Base-by-base conservation (phyloP, 2,888 invertebrate genomes). In the Drosophila anceps region DNA sequence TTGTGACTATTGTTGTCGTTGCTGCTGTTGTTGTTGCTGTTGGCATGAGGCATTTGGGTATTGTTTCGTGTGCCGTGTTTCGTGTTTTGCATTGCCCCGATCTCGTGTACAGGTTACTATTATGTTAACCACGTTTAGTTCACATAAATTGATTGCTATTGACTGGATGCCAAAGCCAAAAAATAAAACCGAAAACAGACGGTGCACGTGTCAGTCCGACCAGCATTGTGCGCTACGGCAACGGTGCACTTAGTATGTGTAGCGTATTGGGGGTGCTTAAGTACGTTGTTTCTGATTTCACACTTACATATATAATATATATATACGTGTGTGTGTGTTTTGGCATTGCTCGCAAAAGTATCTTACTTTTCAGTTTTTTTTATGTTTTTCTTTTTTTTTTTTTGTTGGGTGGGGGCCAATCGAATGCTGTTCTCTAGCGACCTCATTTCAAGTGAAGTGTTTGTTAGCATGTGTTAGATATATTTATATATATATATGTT, bases 101-200 rank as follows among this genome's bases (percentile, higher is more conserved):
- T 39, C 58, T 69, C 53, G 70, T 78, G 63, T 65, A 73, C 77
- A 62, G 61, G 65, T 80, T 69, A 54, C 63, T 76, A 68, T 73
- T 66, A 66, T 79, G 71, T 74, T 66, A 75, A 73, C 68, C 80
- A 80, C 75, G 84, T 82, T 81, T 70, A 68, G 76, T 76, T 71
- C 76, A 76, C 69, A 83, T 81, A 81, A 87, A 82, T 81, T 81
- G 79, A 76, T 88, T 79, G 82, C 72, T 73, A 75, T 72, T 76
- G 73, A 79, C 76, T 72, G 69, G 70, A 67, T 73, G 81, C 65
- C 64, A 70, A 68, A 77, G 75, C 66, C 71, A 2, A 31, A 18
- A 50, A 50, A 20, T 7, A 33, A 31, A 31, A 29, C 15, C 18
- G 29, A 31, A 12, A 48, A 31, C n/a, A 73, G 76, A 82, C 54